Conservation (phyloP, 2,797 vertebrate species). For the Sebastes wilsoni region DNA sequence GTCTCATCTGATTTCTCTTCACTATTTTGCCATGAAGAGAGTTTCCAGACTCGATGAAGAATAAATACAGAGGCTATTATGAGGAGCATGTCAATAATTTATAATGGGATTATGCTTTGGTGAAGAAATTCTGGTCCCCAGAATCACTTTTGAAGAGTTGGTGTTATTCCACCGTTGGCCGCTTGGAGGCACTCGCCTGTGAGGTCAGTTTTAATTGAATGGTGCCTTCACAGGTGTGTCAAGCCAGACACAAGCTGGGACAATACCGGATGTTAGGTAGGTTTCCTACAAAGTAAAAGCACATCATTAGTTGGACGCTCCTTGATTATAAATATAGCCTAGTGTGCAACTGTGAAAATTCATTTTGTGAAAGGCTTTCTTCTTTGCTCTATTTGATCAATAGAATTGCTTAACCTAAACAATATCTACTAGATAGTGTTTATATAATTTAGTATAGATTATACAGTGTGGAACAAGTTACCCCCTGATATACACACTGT, state of each 20-base stretch:
- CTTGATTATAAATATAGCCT: too few species aligned
- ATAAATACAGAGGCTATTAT: conserved; percentile 52
- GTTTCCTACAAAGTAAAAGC: conserved; percentile 50
- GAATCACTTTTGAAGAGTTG: neutral
- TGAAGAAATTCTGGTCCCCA: conserved; percentile 35
- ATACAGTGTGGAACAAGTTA: too few species aligned
- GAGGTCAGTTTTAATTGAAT: conserved; percentile 58
- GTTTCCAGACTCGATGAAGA: conserved; percentile 21
- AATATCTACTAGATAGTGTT: neutral
- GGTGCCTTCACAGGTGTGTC: conserved; percentile 41
- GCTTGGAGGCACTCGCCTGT: conserved; percentile 60
- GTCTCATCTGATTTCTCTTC: conserved; percentile 16
- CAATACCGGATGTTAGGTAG: neutral
- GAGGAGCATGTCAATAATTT: conserved; percentile 58
- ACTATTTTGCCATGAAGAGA: conserved; percentile 19
- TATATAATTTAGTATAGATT: neutral
- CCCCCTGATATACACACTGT: too few species aligned
- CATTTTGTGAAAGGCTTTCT: neutral
- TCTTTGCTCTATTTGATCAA: neutral
- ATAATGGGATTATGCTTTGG: conserved; percentile 49
- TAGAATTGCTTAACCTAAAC: neutral
- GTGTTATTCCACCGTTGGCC: conserved; percentile 45
- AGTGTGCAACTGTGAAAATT: neutral
- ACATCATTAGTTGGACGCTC: neutral
- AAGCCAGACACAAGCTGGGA: neutral